phyloP scores from a whole-genome alignment of 2,888 invertebrate genomes.

The Apodemia mormo region DNA sequence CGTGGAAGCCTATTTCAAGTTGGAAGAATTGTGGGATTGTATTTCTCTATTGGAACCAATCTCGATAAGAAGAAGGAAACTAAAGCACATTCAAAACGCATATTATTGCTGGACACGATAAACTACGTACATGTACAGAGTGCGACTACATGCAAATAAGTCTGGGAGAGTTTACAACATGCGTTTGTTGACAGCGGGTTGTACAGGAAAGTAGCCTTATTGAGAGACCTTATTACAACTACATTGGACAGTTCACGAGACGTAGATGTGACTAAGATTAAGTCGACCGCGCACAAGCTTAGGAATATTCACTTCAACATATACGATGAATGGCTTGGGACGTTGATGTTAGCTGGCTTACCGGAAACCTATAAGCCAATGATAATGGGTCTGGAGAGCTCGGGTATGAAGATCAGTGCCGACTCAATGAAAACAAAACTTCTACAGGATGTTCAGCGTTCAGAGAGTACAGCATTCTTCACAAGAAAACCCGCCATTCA shows the following conservation, averaged over 20 bases:
- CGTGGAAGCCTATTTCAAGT: slow-evolving; percentile 4
- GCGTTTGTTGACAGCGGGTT: slow-evolving; percentile 31
- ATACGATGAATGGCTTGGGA: slow-evolving; percentile 36
- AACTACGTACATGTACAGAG: slow-evolving; percentile 10
- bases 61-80: neutral
- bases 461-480: slow-evolving; percentile 25
- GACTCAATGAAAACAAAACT: slow-evolving; percentile 22
- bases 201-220: slow-evolving; percentile 25
- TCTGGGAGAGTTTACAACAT: slow-evolving; percentile 26
- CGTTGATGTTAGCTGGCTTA: slow-evolving; percentile 32
- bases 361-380: slow-evolving; percentile 35
- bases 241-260: neutral
- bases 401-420: slow-evolving; percentile 29
- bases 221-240: slow-evolving; percentile 20
- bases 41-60: neutral
- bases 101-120: neutral
- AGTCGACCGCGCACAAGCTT: slow-evolving; percentile 33
- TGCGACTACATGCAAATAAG: slow-evolving; percentile 23
- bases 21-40: slow-evolving; percentile 6
- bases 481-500: slow-evolving; percentile 19
- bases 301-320: slow-evolving; percentile 34
- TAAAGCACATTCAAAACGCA: neutral
- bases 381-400: slow-evolving; percentile 38
- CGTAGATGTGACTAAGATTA: slow-evolving; percentile 29
- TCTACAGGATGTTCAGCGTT: slow-evolving; percentile 30